phyloP scores from a whole-genome alignment of 2,113 vertebrate genomes.

The Otocyon megalotis region DNA sequence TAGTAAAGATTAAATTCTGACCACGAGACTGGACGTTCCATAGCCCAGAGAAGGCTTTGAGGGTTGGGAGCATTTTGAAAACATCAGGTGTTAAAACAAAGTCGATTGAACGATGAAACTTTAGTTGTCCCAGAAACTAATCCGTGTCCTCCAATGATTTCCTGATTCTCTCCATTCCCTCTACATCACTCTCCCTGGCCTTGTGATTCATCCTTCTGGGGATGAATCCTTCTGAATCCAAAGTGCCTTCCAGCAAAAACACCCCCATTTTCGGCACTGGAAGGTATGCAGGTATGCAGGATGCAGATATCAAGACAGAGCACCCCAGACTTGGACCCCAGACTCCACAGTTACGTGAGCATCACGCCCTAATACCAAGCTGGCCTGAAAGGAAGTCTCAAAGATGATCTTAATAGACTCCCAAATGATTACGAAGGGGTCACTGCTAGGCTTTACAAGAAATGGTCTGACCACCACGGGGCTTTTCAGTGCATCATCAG shows the following conservation, averaged over 20 bases:
- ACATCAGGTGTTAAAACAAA: background rate
- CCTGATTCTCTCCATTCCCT: background rate
- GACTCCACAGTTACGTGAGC: background rate
- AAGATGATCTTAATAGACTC: background rate
- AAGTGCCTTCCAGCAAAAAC: background rate
- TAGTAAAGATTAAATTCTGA: background rate
- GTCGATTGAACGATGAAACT: background rate
- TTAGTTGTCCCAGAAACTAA: background rate
- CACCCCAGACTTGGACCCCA: background rate
- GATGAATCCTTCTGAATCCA: background rate
- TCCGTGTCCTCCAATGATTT: background rate
- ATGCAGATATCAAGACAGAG: background rate
- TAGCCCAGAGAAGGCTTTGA: background rate
- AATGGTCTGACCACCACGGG: background rate
- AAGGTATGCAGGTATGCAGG: background rate
- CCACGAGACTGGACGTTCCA: background rate
- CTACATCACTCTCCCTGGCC: rapidly evolving
- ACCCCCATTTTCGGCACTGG: background rate
- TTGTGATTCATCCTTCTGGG: background rate
- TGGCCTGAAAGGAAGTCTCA: background rate
- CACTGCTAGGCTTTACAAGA: background rate
- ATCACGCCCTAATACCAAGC: background rate
- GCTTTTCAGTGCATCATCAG: background rate
- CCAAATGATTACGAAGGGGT: background rate
- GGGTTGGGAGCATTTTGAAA: background rate